A percentile compares a stretch with the other conserved stretches of the same genome.
Conservation (phyloP, 2,888 invertebrate genomes). For the Sipunculus nudus region DNA sequence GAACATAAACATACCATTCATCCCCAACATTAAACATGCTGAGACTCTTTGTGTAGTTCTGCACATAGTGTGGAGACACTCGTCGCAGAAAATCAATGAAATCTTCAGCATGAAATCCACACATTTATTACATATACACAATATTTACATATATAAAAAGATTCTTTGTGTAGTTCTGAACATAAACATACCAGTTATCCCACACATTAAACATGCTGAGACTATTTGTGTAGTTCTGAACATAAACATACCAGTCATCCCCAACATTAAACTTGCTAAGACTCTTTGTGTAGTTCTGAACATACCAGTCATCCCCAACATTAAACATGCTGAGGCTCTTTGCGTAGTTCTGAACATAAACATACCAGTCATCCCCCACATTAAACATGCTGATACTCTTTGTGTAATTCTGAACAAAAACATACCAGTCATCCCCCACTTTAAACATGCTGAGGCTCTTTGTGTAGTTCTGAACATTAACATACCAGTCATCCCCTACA, state of each 20-base stretch:
- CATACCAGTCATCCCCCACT: constrained; percentile 92
- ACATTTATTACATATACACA: no score
- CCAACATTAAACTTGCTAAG: constrained; percentile 96
- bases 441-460: constrained; percentile 94
- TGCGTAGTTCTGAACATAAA: constrained; percentile 86
- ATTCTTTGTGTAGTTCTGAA: no score
- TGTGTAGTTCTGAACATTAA: constrained; percentile 91
- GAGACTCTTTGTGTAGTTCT: constrained; percentile 89
- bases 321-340: constrained; percentile 94
- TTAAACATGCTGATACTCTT: constrained; percentile 94
- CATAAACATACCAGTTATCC: no score
- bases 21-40: constrained; percentile 97
- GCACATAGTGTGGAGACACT: constrained; percentile 94
- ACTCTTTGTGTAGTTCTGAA: constrained; percentile 91
- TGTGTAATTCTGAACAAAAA: constrained; percentile 74
- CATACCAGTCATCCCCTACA: no score
- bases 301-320: constrained; percentile 96
- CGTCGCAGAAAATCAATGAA: constrained; percentile 94
- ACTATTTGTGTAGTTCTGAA: no score
- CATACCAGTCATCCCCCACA: constrained; percentile 92
- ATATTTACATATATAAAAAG: no score
- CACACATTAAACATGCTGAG: no score
- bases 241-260: constrained; percentile 84
- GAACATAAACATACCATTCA: constrained; percentile 84
- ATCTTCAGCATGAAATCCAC: constrained; percentile 96